These are phyloP conservation scores for Uropetala carovei DNA, from an alignment of 2,888 invertebrate genomes.

Conservation along the genomic window DNA sequence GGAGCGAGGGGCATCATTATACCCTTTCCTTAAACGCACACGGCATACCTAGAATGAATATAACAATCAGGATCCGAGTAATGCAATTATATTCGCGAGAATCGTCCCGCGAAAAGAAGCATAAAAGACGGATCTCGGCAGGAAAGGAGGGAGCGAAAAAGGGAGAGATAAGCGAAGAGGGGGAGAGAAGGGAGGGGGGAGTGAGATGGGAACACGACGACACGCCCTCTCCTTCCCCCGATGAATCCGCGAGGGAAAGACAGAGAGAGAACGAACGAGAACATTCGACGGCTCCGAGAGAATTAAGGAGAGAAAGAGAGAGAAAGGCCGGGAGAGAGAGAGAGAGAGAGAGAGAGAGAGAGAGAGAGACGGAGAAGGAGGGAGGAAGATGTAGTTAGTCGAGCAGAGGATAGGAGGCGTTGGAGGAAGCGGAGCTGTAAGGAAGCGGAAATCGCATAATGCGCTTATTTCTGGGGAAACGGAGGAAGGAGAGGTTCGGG, in stretches of 20 bases:
- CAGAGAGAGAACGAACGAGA: not conserved
- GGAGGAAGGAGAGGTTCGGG: too few relatives aligned
- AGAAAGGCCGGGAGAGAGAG: not conserved
- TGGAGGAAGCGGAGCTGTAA: not conserved
- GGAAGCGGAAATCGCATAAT: conserved; percentile 39
- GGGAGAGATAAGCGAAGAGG: not conserved
- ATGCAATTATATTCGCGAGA: conserved; percentile 39
- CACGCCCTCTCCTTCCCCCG: not conserved
- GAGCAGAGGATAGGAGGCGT: conserved; percentile 24
- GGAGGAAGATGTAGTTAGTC: conserved; percentile 19
- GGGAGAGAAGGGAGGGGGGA: not conserved
- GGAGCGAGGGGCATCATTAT: not conserved
- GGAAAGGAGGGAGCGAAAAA: not conserved
- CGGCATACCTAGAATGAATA: not conserved
- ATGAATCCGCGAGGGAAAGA: not conserved
- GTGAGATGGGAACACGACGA: not conserved
- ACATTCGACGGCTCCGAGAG: not conserved
- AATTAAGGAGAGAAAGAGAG: not conserved
- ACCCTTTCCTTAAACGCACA: not conserved
- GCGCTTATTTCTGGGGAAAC: conserved; percentile 24
- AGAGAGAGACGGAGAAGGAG: not conserved
- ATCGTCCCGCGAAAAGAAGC: not conserved
- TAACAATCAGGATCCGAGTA: conserved; percentile 44
- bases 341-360: not conserved
- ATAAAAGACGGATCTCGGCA: not conserved